Base-by-base conservation (phyloP, 2,888 invertebrate species). In the Lasioglossum vierecki region DNA sequence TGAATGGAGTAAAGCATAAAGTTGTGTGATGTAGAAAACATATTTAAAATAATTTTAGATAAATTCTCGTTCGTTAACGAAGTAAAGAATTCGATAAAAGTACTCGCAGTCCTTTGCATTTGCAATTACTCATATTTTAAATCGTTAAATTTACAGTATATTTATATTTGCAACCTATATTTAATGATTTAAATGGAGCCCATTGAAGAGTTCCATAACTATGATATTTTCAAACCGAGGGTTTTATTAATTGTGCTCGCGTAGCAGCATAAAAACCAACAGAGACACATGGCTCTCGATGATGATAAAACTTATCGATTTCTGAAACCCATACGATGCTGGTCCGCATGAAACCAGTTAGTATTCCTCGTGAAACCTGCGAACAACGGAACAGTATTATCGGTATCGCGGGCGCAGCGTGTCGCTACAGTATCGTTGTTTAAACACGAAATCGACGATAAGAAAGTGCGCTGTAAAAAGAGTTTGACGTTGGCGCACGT, bases 251-350 rank as follows among this genome's bases (percentile, higher is more conserved):
- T 18, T 35, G 22, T 39, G 22, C 18, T 22, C 35, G 35, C 6
- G 39, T 35, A 39, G 4, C 22, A 9, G 35, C 35, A 11, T 39
- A 39, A 68, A 68, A 15, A 73, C 26, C 18, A 78, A 53, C 53
- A 53, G 18, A n/a, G 73, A 70, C 82, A 79, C 80, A 76, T 71
- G 76, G 78, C 74, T 11, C 57, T 63, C 39, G 46, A 39, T 78
- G 84, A 88, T 74, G 85, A 90, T 92, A 91, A 88, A 68, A 86
- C 76, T 75, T 76, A 93, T 94, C 87, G 94, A 94, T 94, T 94
- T 92, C 91, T 89, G 93, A 94, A 94, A 87, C 93, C 93, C 77
- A 78, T 77, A 49, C 63, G 66, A 60, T 75, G 81, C 73, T 80
- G 79, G 63, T 79, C 80, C 46, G 46, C 82, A 74, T 74, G 80